Evolutionary conservation across 1,140 invertebrate species (phyloP).

Genomic region (Wiebesia pumilae): DNA sequence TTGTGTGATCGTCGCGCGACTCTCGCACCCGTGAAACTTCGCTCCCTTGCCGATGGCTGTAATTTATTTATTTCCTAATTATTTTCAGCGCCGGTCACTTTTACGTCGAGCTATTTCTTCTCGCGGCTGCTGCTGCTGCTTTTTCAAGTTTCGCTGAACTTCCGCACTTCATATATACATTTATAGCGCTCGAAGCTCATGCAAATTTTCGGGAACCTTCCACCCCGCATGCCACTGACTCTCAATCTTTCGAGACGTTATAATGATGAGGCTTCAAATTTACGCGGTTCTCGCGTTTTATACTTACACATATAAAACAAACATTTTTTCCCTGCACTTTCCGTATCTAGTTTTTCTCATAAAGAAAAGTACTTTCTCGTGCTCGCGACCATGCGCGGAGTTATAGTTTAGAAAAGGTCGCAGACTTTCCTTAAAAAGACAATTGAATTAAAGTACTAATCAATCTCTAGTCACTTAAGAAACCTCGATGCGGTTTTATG

Average conservation of each 20-base stretch:
- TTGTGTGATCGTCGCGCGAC: slow-evolving; percentile 57
- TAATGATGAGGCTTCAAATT: slow-evolving; percentile 6
- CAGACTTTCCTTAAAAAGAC: neutral
- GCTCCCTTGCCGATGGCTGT: slow-evolving; percentile 49
- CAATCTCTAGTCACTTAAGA: no score
- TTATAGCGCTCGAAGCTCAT: neutral
- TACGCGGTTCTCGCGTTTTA: neutral
- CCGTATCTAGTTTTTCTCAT: neutral
- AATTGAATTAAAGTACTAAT: no score
- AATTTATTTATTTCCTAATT: slow-evolving; percentile 68
- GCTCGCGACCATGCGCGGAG: no score
- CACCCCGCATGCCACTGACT: neutral
- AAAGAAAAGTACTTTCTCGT: neutral
- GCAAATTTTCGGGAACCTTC: neutral
- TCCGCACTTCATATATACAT: neutral
- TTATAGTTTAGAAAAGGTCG: neutral
- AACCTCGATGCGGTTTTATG: no score
- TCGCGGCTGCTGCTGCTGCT: neutral
- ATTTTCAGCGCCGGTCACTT: slow-evolving; percentile 49
- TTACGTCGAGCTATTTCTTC: slow-evolving; percentile 12
- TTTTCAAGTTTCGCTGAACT: neutral
- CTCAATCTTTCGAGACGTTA: neutral
- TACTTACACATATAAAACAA: neutral
- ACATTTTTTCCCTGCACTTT: neutral
- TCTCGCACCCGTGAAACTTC: slow-evolving; percentile 57